A percentile compares a stretch with the other conserved stretches of the same genome.
phyloP scores from a whole-genome alignment of 2,113 vertebrate genomes.

The Platichthys flesus region DNA sequence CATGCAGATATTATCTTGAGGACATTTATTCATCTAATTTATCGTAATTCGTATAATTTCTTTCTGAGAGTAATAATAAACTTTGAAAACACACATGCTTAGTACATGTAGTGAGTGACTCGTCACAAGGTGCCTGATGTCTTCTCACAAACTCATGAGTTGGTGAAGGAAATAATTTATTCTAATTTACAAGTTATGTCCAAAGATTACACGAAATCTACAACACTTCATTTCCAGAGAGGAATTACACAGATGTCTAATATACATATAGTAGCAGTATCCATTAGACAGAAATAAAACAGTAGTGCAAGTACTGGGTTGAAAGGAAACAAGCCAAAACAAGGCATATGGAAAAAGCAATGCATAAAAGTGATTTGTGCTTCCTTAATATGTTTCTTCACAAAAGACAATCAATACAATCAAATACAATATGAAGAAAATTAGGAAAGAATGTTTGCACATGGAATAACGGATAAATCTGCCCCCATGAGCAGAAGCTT shows the following conservation, averaged over 20 bases:
- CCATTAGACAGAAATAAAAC: constrained; percentile 13
- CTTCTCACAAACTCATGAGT: constrained; percentile 1
- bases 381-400: constrained; percentile 29
- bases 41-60: not conserved
- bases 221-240: constrained; percentile 23
- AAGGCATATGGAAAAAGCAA: constrained; percentile 32
- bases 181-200: not conserved
- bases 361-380: constrained; percentile 62
- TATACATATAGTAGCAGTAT: not conserved
- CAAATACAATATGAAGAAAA: too few species aligned
- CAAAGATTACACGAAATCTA: not conserved
- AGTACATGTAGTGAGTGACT: constrained; percentile 4
- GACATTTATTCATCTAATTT: not conserved
- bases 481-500: too few species aligned
- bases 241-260: constrained; percentile 29
- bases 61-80: not conserved
- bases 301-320: constrained; percentile 43
- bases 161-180: constrained; percentile 42
- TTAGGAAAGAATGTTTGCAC: too few species aligned
- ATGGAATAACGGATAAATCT: too few species aligned
- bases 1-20: constrained; percentile 19
- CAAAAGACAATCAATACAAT: constrained; percentile 25
- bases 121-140: not conserved
- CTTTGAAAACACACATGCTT: constrained; percentile 1
- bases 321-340: not conserved